These are phyloP conservation scores for Leptopilina boulardi DNA, from an alignment of 1,140 invertebrate species.

Conservation along the genomic window DNA sequence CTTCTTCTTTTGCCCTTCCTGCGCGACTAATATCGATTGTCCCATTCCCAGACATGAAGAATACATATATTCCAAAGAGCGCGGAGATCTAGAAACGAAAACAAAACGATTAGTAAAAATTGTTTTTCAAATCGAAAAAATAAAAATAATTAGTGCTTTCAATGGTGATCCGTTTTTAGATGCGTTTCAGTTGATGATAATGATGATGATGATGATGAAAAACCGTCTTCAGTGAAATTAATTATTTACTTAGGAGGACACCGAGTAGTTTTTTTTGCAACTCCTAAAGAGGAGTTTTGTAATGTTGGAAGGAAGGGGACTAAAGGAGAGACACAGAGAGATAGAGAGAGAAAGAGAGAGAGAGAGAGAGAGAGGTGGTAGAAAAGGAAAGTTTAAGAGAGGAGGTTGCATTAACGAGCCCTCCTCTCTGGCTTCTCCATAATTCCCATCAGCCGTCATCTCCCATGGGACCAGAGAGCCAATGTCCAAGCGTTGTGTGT, in stretches of 20 bases:
- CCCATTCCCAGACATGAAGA: constrained; percentile 55
- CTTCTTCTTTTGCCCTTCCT: too few relatives aligned
- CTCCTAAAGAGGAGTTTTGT: constrained; percentile 53
- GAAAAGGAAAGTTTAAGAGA: constrained; percentile 55
- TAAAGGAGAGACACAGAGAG: too few relatives aligned
- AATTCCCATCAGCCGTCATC: constrained; percentile 42
- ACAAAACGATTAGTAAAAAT: constrained; percentile 37
- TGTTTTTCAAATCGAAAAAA: too few relatives aligned
- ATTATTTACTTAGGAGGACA: constrained; percentile 56
- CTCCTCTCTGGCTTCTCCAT: constrained; percentile 46
- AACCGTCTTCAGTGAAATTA: too few relatives aligned
- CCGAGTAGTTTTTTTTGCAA: constrained; percentile 54
- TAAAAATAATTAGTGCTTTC: too few relatives aligned
- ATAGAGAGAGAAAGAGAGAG: too few relatives aligned
- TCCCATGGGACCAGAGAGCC: constrained; percentile 57
- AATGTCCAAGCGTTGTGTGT: constrained; percentile 59
- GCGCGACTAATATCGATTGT: constrained; percentile 70
- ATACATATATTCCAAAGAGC: constrained; percentile 51
- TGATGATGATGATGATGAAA: too few relatives aligned
- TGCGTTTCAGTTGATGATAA: too few relatives aligned
- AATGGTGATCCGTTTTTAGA: too few relatives aligned
- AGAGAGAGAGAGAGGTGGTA: too few relatives aligned
- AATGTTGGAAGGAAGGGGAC: too few relatives aligned
- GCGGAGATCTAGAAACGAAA: constrained; percentile 39
- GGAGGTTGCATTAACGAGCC: constrained; percentile 60